A percentile compares a stretch with the other conserved stretches of the same genome.
Conservation (phyloP, 2,888 invertebrate genomes). For the Drosophila flavopinicola region DNA sequence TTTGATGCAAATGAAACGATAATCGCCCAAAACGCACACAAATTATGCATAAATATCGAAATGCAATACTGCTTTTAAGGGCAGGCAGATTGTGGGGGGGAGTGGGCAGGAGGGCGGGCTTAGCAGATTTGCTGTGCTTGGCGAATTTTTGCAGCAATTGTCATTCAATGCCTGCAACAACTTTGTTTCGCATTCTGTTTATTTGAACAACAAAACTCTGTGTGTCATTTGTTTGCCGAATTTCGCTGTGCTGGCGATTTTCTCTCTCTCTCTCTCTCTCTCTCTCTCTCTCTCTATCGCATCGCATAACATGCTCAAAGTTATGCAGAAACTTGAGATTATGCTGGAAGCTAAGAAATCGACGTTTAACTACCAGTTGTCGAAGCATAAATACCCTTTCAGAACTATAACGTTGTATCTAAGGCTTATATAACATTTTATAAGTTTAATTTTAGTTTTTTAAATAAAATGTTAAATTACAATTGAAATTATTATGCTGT, state of each 20-base stretch:
- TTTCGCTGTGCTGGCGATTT: conserved; percentile 25
- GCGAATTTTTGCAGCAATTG: conserved; percentile 22
- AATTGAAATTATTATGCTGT: no score
- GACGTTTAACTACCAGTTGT: no score
- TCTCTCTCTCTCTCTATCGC: conserved; percentile 2
- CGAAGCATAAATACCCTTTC: not conserved
- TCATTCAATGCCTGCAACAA: conserved; percentile 14
- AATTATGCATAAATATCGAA: conserved; percentile 40
- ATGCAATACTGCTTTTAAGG: conserved; percentile 20
- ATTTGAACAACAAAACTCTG: conserved; percentile 38
- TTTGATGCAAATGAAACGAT: conserved; percentile 40
- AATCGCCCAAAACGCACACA: conserved; percentile 23
- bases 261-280: no score
- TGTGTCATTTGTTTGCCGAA: conserved; percentile 17
- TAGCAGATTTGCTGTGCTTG: conserved; percentile 14
- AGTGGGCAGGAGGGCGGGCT: no score
- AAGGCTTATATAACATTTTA: no score
- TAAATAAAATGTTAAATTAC: no score
- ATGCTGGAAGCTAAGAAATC: conserved; percentile 3
- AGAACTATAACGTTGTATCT: no score
- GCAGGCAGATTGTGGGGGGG: no score
- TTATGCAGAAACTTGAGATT: conserved; percentile 34
- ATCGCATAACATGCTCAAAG: conserved; percentile 16
- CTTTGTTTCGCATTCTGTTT: conserved; percentile 12
- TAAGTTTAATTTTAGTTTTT: no score